A percentile compares a stretch with the other conserved stretches of the same genome.
Conservation (phyloP, 1,140 invertebrate genomes). For the Drosophila pachea region DNA sequence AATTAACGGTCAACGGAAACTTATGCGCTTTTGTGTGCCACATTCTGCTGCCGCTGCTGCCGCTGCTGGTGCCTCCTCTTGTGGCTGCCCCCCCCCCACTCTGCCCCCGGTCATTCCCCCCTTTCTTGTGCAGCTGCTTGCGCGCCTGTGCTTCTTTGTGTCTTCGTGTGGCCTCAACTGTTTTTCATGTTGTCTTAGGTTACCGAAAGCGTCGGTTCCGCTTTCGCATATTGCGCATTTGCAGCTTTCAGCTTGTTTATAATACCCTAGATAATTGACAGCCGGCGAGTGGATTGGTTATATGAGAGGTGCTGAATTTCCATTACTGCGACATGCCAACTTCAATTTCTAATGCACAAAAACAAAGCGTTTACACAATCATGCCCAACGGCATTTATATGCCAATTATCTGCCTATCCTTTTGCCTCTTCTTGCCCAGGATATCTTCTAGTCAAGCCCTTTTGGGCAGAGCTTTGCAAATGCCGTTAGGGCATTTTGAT, state of each 20-base stretch:
- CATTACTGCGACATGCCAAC: no score
- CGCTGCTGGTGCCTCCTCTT: not conserved
- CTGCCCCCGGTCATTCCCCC: no score
- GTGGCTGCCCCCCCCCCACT: no score
- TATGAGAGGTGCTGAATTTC: no score
- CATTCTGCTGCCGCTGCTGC: slow-evolving; percentile 9
- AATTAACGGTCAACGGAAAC: slow-evolving; percentile 75
- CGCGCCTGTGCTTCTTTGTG: slow-evolving; percentile 33
- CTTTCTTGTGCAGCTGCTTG: slow-evolving; percentile 13
- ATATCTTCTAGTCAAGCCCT: slow-evolving; percentile 1
- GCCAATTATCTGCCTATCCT: no score
- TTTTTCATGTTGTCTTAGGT: slow-evolving; percentile 67
- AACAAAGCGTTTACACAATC: no score
- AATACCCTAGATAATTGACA: slow-evolving; percentile 11
- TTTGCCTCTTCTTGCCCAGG: not conserved
- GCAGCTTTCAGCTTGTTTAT: slow-evolving; percentile 28
- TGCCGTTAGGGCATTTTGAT: slow-evolving; percentile 36
- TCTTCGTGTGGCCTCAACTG: slow-evolving; percentile 55
- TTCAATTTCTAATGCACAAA: no score
- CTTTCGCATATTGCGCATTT: slow-evolving; percentile 57
- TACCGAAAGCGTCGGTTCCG: slow-evolving; percentile 63
- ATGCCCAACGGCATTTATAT: no score
- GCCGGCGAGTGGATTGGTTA: not conserved
- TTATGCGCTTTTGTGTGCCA: slow-evolving; percentile 67
- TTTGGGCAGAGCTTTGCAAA: not conserved